Evolutionary conservation across 2,113 vertebrate genomes (phyloP), one percentile per base, ranked within the genome.

Genomic region (Prunella fulvescens): DNA sequence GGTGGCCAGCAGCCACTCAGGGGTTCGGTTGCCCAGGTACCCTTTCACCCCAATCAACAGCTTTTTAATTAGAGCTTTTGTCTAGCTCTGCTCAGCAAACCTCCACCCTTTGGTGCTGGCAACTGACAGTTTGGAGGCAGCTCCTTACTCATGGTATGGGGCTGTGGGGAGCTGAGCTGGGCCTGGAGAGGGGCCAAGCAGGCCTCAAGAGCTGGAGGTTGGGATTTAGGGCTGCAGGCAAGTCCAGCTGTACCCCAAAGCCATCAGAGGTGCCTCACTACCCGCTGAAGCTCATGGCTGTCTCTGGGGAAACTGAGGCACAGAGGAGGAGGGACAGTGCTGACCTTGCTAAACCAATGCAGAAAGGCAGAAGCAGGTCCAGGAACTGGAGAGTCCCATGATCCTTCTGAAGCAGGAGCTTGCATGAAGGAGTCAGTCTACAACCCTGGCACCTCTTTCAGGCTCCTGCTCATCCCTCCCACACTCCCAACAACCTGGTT

Each of bases 291-390:
- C 47, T 87, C 69, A 33, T 1, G 26, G 20, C 4, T 86, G 37
- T 26, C 80, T 80, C 56, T 58, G 44, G 61, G 48, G 64, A 87
- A 89, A 84, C 61, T 64, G 84, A 91, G 74, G 37, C 74, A 79
- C 5, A 0, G 48, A 86, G 37, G 28, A 91, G 37, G 29, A 51
- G 39, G 33, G 42, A 35, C 37, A 47, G 58, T 5, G 39, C n/a
- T 61, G 51, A 70, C 28, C 51, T n/a, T 0, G 0, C 53, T 72
- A 35, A 73, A 47, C 2, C 0, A 0, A 42, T 25, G 35, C 48
- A 80, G 88, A 57, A 85, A 80, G 37, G 57, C 70, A 93, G 66
- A 87, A 85, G 81, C 78, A 82, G 74, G 81, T 67, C 33, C 3
- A 10, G 26, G 40, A 65, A n/a, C 5, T 7, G 13, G 8, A n/a